Conservation (phyloP, 2,113 vertebrate species). For the Rhadina sibilatrix region DNA sequence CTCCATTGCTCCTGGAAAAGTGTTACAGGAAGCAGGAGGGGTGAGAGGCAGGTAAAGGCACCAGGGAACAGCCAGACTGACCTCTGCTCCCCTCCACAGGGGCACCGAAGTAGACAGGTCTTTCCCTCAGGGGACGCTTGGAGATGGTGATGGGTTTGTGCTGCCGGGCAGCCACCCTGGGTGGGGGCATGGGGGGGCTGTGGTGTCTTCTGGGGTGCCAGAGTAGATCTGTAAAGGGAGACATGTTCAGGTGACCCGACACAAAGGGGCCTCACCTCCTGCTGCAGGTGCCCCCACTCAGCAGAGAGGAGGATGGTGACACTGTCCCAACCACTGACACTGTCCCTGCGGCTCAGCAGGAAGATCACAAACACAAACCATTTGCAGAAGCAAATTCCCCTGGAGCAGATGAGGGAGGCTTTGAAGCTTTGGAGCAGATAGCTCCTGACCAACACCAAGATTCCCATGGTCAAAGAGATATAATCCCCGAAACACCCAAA, state of each 20-base stretch:
- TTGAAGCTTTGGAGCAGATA: neutral
- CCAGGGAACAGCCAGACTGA: conserved; percentile 67
- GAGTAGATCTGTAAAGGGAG: conserved; percentile 85
- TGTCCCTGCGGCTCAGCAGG: neutral
- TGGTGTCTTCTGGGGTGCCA: conserved; percentile 84
- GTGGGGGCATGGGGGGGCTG: conserved; percentile 87
- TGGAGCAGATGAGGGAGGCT: neutral
- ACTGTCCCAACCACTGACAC: no score
- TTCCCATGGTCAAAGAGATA: neutral
- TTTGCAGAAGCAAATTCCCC: neutral
- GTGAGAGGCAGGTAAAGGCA: neutral
- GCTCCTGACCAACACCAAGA: neutral
- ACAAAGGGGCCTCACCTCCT: neutral
- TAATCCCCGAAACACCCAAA: neutral
- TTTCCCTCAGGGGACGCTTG: conserved; percentile 85
- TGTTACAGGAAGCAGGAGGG: neutral
- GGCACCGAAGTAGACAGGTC: conserved; percentile 75
- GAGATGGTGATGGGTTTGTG: conserved; percentile 98
- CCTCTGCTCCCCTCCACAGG: conserved; percentile 77
- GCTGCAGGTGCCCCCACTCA: accelerated
- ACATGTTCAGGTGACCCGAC: accelerated
- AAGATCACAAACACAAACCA: neutral
- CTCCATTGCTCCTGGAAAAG: neutral
- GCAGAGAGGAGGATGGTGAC: no score
- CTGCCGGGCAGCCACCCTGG: conserved; percentile 84